These are phyloP conservation scores for Sylvilagus floridanus DNA, from an alignment of 2,797 vertebrate species.

Conservation along the genomic window DNA sequence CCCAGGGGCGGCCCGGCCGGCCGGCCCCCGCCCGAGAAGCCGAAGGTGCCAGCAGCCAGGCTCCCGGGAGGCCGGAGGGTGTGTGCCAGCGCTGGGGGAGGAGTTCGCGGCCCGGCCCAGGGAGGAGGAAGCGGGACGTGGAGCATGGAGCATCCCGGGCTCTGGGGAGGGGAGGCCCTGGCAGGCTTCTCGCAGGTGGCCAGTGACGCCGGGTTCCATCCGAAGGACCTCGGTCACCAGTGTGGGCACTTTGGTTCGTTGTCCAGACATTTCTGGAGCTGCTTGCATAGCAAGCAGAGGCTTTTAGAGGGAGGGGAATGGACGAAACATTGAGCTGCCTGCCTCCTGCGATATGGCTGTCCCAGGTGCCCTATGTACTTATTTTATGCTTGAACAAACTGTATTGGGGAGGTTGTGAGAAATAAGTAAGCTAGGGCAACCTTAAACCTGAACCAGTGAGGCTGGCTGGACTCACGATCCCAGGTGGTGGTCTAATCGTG, in stretches of 20 bases:
- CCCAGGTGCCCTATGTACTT: neutral
- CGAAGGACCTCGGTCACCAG: neutral
- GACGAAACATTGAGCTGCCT: neutral
- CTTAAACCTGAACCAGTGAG: conserved; percentile 1
- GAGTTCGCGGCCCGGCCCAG: neutral
- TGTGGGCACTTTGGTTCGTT: neutral
- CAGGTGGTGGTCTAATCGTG: neutral
- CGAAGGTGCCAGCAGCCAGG: conserved; percentile 38
- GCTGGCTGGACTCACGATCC: neutral
- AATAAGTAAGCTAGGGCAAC: conserved; percentile 3
- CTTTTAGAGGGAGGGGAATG: neutral
- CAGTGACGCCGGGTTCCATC: neutral
- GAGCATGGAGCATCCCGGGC: no score
- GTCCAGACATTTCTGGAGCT: conserved; percentile 31
- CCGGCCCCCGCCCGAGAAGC: conserved; percentile 29
- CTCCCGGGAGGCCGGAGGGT: conserved; percentile 22
- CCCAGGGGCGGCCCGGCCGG: neutral
- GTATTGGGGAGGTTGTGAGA: neutral
- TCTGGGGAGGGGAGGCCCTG: neutral
- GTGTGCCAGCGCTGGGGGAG: conserved; percentile 57
- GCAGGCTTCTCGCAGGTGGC: neutral
- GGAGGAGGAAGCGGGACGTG: neutral
- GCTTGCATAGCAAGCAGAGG: neutral
- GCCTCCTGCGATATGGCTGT: neutral
- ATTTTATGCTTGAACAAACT: neutral